Evolutionary conservation across 2,113 vertebrate species (phyloP).

Genomic region (Muntiacus muntjak): DNA sequence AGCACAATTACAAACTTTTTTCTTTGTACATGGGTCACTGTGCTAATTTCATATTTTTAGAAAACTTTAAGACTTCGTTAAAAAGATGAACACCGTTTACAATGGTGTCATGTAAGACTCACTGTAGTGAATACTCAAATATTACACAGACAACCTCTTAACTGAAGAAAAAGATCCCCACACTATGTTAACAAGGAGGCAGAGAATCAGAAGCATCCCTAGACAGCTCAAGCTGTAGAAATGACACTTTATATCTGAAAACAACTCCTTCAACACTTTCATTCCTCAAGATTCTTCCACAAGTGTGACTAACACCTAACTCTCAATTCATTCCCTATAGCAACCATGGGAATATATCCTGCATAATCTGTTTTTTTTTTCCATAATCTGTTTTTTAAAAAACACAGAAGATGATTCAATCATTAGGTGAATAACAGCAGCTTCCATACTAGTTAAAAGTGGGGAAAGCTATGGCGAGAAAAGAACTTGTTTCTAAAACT

Average conservation of each 20-base stretch:
- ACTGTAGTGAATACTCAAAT: background rate
- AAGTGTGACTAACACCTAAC: background rate
- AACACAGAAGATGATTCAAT: background rate
- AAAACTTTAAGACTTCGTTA: background rate
- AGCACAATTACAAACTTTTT: background rate
- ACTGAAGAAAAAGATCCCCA: background rate
- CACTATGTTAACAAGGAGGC: background rate
- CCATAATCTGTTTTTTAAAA: accelerated
- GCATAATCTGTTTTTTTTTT: too few relatives aligned
- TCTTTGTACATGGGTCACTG: background rate
- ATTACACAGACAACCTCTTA: background rate
- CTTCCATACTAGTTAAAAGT: accelerated
- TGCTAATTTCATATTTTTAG: background rate
- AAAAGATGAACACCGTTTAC: background rate
- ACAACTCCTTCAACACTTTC: background rate
- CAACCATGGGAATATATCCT: background rate
- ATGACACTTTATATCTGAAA: background rate
- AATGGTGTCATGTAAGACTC: background rate
- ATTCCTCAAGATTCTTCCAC: background rate
- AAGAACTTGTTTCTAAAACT: accelerated
- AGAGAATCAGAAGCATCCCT: accelerated
- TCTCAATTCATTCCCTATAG: background rate
- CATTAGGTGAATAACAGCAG: too few relatives aligned
- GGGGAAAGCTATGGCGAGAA: background rate
- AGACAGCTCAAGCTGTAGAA: background rate